These are phyloP conservation scores for Zaprionus ornatus DNA, from an alignment of 1,140 invertebrate genomes.

Conservation along the genomic window DNA sequence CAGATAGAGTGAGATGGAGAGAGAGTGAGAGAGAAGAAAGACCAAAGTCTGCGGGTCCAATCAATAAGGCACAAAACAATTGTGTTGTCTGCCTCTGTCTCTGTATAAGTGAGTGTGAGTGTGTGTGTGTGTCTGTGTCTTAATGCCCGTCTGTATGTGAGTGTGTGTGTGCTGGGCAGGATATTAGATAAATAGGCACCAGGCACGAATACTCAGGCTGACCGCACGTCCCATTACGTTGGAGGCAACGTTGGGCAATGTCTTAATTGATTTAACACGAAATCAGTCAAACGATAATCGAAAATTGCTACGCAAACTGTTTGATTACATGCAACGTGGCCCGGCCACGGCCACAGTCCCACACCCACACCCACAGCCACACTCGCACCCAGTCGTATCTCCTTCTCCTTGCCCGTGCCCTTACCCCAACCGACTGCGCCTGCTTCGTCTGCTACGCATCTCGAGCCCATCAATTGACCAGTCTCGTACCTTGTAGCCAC, in stretches of 20 bases:
- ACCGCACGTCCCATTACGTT: conserved; percentile 50
- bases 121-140: conserved; percentile 3
- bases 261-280: conserved; percentile 83
- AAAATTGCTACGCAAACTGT: conserved; percentile 83
- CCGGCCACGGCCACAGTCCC: neutral
- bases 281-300: conserved; percentile 83
- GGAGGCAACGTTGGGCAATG: conserved; percentile 60
- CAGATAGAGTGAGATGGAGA: neutral
- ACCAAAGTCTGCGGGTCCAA: conserved; percentile 30
- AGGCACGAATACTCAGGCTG: conserved; percentile 58
- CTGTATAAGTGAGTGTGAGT: neutral
- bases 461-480: conserved; percentile 24
- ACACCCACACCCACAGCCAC: neutral
- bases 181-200: conserved; percentile 74
- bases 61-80: conserved; percentile 68
- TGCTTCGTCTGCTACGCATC: neutral
- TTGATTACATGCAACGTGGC: conserved; percentile 81
- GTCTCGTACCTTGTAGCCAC: neutral
- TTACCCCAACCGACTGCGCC: conserved; percentile 27
- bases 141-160: conserved; percentile 2
- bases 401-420: no score
- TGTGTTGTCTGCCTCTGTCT: conserved; percentile 37
- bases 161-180: conserved; percentile 35
- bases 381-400: neutral
- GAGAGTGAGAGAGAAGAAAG: neutral